Base-by-base conservation (phyloP, 2,797 vertebrate genomes). In the Pyrocephalus nanus region DNA sequence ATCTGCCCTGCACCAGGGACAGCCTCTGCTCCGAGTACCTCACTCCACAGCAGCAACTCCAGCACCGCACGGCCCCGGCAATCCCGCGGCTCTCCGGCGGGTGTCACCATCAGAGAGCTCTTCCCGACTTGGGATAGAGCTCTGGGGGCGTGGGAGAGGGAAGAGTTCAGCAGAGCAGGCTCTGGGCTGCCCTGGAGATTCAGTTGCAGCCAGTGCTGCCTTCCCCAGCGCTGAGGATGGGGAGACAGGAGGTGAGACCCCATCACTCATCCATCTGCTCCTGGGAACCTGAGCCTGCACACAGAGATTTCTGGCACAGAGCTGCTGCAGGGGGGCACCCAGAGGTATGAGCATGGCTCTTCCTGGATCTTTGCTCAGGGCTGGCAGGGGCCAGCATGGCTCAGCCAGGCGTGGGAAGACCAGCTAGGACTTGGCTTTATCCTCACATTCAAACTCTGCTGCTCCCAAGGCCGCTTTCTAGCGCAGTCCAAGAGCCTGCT, bases 21-120 rank as follows among this genome's bases (percentile, higher is more conserved):
- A 51, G 77, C 9, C 47, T 53, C 73, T 64, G 86, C 4, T 5
- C 38, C 8, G 17, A 5, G 20, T 9, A 48, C 14, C 54, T 42
- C 5, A 0, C 10, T 22, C 15, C 12, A 32, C 54, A 65, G 66
- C 76, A 32, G 81, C 50, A 19, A 55, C 80, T 32, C 84, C 57
- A 32, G 25, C 2, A 0, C 2, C 3, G 20, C 1, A 0, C 2
- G n/a, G 53, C 32, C 70, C 27, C 0, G 0, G 47, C 77, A 61
- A 2, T 84, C 10, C 86, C 20, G 0, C 1, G 0, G 7, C 55
- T 32, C 0, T 32, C 74, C 11, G 4, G 62, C 0, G 43, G 90
- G 54, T 74, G 79, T 66, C 91, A 57, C 17, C 92, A 43, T 2
- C 5, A 1, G 45, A 51, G 70, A 88, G 58, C 45, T 18, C n/a